Conservation (phyloP, 2,797 vertebrate species). For the Darevskia mixta region DNA sequence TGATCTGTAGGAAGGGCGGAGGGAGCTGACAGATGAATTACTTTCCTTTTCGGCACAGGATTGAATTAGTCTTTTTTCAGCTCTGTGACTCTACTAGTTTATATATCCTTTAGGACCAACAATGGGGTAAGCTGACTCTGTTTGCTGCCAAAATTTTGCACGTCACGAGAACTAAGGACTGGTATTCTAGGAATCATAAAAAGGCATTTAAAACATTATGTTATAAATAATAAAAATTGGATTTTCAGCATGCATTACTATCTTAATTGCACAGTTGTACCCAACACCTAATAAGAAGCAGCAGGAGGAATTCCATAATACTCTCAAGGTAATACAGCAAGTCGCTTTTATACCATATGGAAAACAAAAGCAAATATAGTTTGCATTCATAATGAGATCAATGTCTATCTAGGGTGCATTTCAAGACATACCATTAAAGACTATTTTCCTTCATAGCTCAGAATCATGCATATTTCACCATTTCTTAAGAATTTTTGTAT, state of each 20-base stretch:
- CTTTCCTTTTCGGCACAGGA: neutral
- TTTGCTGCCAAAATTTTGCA: neutral
- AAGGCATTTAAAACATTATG: neutral
- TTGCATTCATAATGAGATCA: constrained; percentile 12
- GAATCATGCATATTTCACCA: neutral
- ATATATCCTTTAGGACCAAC: neutral
- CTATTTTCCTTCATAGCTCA: neutral
- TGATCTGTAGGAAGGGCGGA: neutral
- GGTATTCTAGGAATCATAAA: neutral
- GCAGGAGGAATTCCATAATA: neutral
- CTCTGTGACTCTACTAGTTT: neutral
- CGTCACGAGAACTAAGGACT: neutral
- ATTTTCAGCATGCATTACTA: neutral
- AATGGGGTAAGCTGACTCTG: neutral
- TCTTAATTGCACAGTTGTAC: constrained; percentile 1
- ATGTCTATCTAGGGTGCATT: constrained; percentile 23
- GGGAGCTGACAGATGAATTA: neutral
- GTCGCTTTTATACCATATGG: neutral
- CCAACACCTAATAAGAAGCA: constrained; percentile 33
- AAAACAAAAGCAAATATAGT: constrained; percentile 11
- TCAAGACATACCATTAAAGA: constrained; percentile 39
- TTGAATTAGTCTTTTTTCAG: neutral
- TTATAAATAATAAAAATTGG: neutral
- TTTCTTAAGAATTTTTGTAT: neutral
- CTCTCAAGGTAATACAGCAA: constrained; percentile 1